These are phyloP conservation scores for Drosophila ficusphila DNA, from an alignment of 1,140 invertebrate genomes.

Conservation along the genomic window DNA sequence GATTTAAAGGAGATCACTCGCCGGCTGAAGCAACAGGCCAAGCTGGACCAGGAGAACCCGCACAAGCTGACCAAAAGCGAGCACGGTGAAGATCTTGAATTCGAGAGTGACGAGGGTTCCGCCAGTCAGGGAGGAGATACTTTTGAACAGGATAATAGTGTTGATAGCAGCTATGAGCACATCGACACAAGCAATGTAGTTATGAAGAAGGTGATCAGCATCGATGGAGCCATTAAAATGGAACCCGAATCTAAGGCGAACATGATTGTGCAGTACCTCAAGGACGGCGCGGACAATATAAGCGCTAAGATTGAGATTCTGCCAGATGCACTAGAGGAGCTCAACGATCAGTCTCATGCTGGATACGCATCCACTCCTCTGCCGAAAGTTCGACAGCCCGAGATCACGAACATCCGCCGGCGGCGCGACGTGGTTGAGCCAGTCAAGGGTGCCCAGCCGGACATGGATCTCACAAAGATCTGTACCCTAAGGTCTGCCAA, in stretches of 20 bases:
- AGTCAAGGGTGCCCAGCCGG: conserved; percentile 10
- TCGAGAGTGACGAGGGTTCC: conserved; percentile 45
- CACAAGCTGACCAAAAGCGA: not conserved
- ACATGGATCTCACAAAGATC: conserved; percentile 77
- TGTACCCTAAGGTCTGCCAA: conserved; percentile 77
- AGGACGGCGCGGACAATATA: conserved; percentile 63
- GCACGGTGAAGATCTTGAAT: conserved; percentile 3
- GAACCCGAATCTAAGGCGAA: conserved; percentile 55
- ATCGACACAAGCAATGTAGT: conserved; percentile 34
- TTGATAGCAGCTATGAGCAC: conserved; percentile 31
- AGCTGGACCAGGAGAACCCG: conserved; percentile 5
- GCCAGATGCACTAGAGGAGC: conserved; percentile 23
- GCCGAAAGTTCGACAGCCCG: conserved; percentile 42
- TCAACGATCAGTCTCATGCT: not conserved
- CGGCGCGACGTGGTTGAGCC: conserved; percentile 27
- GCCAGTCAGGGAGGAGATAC: conserved; percentile 17
- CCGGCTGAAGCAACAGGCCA: conserved; percentile 49
- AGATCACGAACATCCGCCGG: conserved; percentile 57
- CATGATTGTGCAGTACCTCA: conserved; percentile 66
- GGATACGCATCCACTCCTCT: conserved; percentile 28
- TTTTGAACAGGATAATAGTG: conserved; percentile 9
- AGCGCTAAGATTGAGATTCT: conserved; percentile 66
- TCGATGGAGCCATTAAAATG: conserved; percentile 66
- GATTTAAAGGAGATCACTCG: conserved; percentile 50
- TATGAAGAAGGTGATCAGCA: conserved; percentile 71